These are phyloP conservation scores for Rana temporaria DNA, from an alignment of 2,113 vertebrate species.

Conservation along the genomic window DNA sequence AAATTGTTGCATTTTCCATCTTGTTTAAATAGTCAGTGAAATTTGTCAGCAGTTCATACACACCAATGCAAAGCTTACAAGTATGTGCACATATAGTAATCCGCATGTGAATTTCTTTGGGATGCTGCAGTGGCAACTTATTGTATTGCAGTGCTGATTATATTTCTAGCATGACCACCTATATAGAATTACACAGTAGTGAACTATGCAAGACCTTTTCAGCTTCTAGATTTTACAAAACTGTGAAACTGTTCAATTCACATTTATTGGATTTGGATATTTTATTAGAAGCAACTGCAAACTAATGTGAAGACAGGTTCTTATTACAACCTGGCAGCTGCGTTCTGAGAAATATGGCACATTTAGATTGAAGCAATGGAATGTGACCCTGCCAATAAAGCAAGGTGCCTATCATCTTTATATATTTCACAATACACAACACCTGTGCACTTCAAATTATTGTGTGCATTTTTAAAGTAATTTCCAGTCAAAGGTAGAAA, in stretches of 20 bases:
- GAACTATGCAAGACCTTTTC: constrained; percentile 7
- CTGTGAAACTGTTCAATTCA: constrained; percentile 36
- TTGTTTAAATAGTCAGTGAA: too few species aligned
- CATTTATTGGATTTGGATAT: constrained; percentile 54
- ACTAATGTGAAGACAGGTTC: constrained; percentile 54
- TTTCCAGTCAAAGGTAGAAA: neutral
- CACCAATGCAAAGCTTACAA: too few species aligned
- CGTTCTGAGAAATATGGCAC: constrained; percentile 32
- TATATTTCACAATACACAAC: constrained; percentile 22
- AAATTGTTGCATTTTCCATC: too few species aligned
- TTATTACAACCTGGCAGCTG: constrained; percentile 42
- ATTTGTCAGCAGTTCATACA: too few species aligned
- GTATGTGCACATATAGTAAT: too few species aligned
- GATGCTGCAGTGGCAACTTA: neutral
- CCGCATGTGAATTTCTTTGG: too few species aligned
- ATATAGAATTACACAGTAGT: neutral
- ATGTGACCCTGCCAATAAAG: constrained; percentile 49
- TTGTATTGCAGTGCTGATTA: neutral
- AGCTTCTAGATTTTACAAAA: constrained; percentile 14
- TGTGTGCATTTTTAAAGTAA: constrained; percentile 8
- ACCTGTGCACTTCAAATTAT: constrained; percentile 20
- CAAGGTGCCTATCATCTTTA: constrained; percentile 48
- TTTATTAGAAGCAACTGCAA: constrained; percentile 54
- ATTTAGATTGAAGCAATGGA: constrained; percentile 43
- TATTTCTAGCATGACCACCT: neutral